These are phyloP conservation scores for Eupithecia insigniata DNA, from an alignment of 2,888 invertebrate genomes.

Conservation along the genomic window DNA sequence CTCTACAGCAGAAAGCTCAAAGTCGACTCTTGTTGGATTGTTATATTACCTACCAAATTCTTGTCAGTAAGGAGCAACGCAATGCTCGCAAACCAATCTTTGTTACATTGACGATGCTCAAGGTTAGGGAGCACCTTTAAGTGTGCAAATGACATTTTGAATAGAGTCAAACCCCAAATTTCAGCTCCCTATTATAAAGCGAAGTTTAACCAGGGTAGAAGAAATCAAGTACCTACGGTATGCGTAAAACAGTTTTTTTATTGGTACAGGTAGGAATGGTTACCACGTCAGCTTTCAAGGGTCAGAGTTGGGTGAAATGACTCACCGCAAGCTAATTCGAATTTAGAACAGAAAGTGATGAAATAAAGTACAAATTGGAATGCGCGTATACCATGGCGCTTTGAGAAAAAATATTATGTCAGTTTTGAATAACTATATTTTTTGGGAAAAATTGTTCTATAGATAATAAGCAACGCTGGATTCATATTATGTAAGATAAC, in stretches of 20 bases:
- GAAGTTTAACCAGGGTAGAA: slow-evolving; percentile 38
- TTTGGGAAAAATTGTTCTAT: too few relatives aligned
- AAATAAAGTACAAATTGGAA: neutral
- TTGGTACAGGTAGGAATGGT: neutral
- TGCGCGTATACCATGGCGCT: neutral
- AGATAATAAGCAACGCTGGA: too few relatives aligned
- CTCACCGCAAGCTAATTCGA: neutral
- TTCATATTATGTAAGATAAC: too few relatives aligned
- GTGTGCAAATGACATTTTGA: slow-evolving; percentile 44
- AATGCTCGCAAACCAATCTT: neutral
- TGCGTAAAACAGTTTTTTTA: neutral
- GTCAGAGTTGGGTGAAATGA: neutral
- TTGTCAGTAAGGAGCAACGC: neutral
- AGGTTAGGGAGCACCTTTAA: slow-evolving; percentile 32
- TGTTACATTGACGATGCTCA: slow-evolving; percentile 12
- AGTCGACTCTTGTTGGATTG: neutral
- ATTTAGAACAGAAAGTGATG: neutral
- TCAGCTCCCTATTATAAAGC: slow-evolving; percentile 42
- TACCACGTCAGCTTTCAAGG: neutral
- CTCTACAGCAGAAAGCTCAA: neutral
- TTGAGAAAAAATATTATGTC: neutral
- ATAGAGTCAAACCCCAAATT: slow-evolving; percentile 42
- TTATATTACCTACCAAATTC: neutral
- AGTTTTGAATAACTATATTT: neutral
- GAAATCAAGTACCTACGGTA: neutral